phyloP scores from a whole-genome alignment of 2,113 vertebrate genomes.

The Podocnemis expansa region DNA sequence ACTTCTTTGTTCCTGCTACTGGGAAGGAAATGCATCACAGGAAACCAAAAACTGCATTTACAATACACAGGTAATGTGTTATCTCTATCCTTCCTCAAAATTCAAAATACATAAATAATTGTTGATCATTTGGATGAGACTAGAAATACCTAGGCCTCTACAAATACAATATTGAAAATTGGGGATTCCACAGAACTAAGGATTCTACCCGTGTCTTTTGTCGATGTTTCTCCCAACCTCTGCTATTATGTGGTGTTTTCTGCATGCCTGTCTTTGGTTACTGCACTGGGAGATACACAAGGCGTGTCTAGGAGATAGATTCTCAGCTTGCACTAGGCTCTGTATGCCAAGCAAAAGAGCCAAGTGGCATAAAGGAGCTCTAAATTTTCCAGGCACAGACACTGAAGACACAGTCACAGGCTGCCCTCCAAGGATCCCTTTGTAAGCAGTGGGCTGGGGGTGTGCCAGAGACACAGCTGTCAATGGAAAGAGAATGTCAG shows the following conservation, averaged over 20 bases:
- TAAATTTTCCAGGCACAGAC: background rate
- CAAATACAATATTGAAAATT: background rate
- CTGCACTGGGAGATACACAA: background rate
- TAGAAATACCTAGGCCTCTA: background rate
- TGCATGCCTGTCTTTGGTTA: background rate
- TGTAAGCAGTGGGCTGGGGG: rapidly evolving
- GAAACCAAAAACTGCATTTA: no score
- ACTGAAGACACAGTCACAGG: background rate
- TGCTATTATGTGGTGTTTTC: background rate
- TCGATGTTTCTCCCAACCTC: background rate
- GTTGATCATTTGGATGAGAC: background rate
- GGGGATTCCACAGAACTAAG: background rate
- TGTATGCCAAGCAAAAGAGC: background rate
- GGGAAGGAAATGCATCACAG: no score
- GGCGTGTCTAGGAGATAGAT: background rate
- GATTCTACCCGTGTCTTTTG: background rate
- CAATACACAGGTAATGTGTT: no score
- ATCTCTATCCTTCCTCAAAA: background rate
- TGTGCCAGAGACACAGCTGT: background rate
- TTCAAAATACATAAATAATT: background rate
- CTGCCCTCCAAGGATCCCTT: background rate
- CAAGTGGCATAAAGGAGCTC: background rate
- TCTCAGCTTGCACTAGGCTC: background rate
- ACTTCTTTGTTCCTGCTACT: no score
- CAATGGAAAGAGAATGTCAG: rapidly evolving